Conservation (phyloP, 2,797 vertebrate genomes). For the Thunnus albacares region DNA sequence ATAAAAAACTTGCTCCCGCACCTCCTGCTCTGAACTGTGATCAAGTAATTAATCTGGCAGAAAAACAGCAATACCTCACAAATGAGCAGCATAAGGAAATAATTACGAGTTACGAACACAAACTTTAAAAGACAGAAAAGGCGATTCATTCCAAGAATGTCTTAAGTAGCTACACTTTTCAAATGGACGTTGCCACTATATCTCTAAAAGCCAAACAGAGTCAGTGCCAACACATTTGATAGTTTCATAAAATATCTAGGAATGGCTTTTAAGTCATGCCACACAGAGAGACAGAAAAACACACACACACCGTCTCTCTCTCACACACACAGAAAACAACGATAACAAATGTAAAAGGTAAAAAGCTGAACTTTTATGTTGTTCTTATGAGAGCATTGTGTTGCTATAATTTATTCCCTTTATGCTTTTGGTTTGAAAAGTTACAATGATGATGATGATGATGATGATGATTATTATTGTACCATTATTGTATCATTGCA, state of each 20-base stretch:
- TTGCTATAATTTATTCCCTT: neutral
- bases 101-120: too few relatives aligned
- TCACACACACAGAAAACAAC: too few relatives aligned
- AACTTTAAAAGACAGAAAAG: conserved; percentile 18
- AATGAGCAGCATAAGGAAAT: too few relatives aligned
- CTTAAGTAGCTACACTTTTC: conserved; percentile 36
- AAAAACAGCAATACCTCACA: conserved; percentile 55
- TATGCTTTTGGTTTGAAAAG: neutral
- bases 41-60: conserved; percentile 70
- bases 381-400: neutral
- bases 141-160: conserved; percentile 38
- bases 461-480: neutral
- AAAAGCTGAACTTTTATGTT: conserved; percentile 11
- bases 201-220: conserved; percentile 49
- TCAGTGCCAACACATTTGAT: conserved; percentile 34
- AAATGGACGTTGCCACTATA: conserved; percentile 38
- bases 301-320: neutral
- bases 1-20: conserved; percentile 57
- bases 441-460: neutral
- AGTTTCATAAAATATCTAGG: conserved; percentile 39
- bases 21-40: conserved; percentile 61
- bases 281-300: neutral
- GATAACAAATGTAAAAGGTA: conserved; percentile 6
- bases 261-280: conserved; percentile 41
- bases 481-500: neutral